Evolutionary conservation across 1,140 invertebrate genomes (phyloP), one percentile per base, ranked within the genome.

Genomic region (Drosophila lowei): DNA sequence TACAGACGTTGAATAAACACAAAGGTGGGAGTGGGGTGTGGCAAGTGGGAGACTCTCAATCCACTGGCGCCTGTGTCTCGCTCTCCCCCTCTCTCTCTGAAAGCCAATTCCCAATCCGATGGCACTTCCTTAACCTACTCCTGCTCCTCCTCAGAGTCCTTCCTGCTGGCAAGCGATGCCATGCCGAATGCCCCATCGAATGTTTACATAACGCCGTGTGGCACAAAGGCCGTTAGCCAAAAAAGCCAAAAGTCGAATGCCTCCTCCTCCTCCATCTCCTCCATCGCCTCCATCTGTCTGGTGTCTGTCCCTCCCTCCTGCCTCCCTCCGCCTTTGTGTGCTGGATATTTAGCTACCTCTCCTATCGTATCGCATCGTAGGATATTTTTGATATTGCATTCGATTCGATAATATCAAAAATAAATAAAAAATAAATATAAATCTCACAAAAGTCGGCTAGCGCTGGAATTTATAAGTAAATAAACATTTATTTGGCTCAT

Each of bases 401-500:
- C 74, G 86, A 81, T 81, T 85, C 86, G 86, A 72, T 85, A 86
- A 38, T 38, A 13, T 38, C 81, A 68, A 86, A 70, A 57, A 56
- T 57, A 68, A 68, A 57, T 70, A 66, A 55, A 67, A 67, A 66
- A 68, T 68, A 56, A 70, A 44, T 44, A 86, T 86, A 86, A 86
- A 86, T 86, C 77, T 68, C 77, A 81, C 72, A 77, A 52, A 64
- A 71, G 60, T 77, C 72, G 60, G 54, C 18, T 54, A 62, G 61
- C 72, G 5, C 65, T 63, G 55, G 30, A 68, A 55, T 67, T 68
- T 84, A 85, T 81, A 85, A 85, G 86, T 86, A 85, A 38, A 85
- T 86, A 86, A 38, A 85, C 81, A 81, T 88, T 86, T 86, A 86
- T 86, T 86, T 86, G 81, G 81, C 83, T 86, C 81, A 86, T 86